Base-by-base conservation (phyloP, 2,113 vertebrate genomes). In the Anarrhichthys ocellatus region DNA sequence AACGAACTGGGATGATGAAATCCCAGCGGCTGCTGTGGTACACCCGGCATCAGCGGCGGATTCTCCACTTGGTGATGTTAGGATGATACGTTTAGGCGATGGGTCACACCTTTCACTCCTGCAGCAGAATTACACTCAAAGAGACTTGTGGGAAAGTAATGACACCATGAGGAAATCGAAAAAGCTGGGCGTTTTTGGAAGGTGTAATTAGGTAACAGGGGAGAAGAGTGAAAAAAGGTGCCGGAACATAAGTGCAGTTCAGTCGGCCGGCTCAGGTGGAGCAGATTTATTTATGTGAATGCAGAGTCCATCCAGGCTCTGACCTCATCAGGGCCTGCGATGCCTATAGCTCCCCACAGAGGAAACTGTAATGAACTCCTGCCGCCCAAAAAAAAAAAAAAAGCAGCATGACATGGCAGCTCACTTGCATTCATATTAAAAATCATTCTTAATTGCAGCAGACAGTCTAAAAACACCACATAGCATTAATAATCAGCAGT, bases 71-170 rank as follows among this genome's bases (percentile, higher is more conserved):
- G 54, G 75, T 84, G 72, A 68, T 44, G 34, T 74, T 29, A 64
- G 27, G 38, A 80, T 48, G 77, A 90, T 63, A n/a, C 70, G 69
- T 81, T 87, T 34, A 73, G 72, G 70, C 71, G 64, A 87, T 46
- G 82, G 73, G 72, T 89, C 80, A 54, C 78, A 59, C 36, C 34
- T 61, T 61, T 27, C 48, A 52, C 48, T 40, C 32, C 54, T 64
- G 0, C 59, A 40, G 58, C 44, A 52, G 62, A 80, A 72, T 38
- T 36, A 68, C 17, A 29, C 69, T 27, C 74, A 5, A 13, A 10
- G 46, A 73, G 64, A 69, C 56, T 1, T 2, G 27, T 72, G 56
- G 58, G 75, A 80, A 80, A 75, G 75, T 82, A 86, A 82, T 65
- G 66, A 80, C 13, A 62, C 52, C 27, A 34, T 59, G 66, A 52